Base-by-base conservation (phyloP, 2,113 vertebrate genomes). In the Pontoporia blainvillei region DNA sequence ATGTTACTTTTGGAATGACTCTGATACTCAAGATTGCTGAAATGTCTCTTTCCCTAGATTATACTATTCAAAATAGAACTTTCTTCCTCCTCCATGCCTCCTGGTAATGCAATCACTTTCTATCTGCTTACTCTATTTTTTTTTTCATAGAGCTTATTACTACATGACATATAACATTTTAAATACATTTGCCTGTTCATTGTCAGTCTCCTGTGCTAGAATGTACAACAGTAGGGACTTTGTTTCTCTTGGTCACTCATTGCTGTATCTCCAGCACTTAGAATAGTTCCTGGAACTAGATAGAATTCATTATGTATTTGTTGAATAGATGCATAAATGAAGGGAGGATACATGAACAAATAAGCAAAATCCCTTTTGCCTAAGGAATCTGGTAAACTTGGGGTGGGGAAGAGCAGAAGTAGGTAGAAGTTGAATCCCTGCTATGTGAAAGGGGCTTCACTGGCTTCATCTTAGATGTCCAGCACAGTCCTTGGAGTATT, bases 1-100 rank as follows among this genome's bases (percentile, higher is more conserved):
- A 86, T 83, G 83, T 94, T 69, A 94, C 76, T 81, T 92, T 87
- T 96, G 44, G 76, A 87, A 90, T 94, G 86, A 81, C 13, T 6
- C 34, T 64, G 18, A 61, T 62, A 81, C 39, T 92, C 61, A 81
- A 46, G 62, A 79, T 34, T 64, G 59, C 62, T 91, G 78, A 85
- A 71, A 86, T 20, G 8, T 52, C 41, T 31, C 20, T 73, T 87
- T 75, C 29, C 64, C 52, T 84, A 81, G 73, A 72, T 2, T 14
- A 69, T n/a, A 88, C 52, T 41, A 62, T 69, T 14, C 95, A 92
- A 90, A 82, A 91, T 4, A 91, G 91, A 86, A 84, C 20, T 44
- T 12, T 82, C 20, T 83, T 79, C 11, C 17, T 76, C 87, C n/a
- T 17, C 90, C 66, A 78, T 52, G 20, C 59, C 36, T 82, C 23